Evolutionary conservation across 2,888 invertebrate species (phyloP), one percentile per base, ranked within the genome.

Genomic region (Malthinus flaveolus): DNA sequence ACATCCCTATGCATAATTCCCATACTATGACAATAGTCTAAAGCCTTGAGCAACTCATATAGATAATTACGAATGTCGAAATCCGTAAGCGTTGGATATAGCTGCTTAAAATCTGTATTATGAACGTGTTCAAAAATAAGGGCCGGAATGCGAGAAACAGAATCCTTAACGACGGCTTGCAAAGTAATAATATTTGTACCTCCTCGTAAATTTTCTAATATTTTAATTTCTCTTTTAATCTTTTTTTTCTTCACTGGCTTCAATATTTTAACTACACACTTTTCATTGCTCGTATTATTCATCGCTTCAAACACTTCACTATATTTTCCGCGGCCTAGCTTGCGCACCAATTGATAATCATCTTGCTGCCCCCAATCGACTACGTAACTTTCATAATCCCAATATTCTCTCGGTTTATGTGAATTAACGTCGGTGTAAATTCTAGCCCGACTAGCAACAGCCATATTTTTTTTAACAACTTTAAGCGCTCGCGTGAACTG

Each of bases 211-310:
- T 99, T 99, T 85, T 99, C 98, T 85, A 99, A 86, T 82, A 99
- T 99, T 85, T 99, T 99, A 76, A 99, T 99, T 86, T 99, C 99
- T 80, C 99, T 87, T 88, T 99, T 99, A 72, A 99, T 99, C 87
- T 99, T 99, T 93, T 99, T 99, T 93, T 99, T 99, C 86, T 99
- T 99, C 56, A 99, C 99, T 75, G 99, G 99, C 93, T 93, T 95
- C 80, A 95, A 86, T 86, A 97, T 97, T 91, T 99, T 99, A 75
- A 99, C 97, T 82, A 99, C 99, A 86, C 97, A 97, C 83, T 98
- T 98, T 81, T 97, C 97, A 84, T 94, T 96, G 83, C 91, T 95
- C 81, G 93, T 93, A 79, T 97, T 89, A 85, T 98, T 98, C 82
- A 97, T 91, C 78, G 97, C 98, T 85, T 99, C 99, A 80, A 99